Conservation (phyloP, 2,888 invertebrate genomes). For the Rhagium mordax region DNA sequence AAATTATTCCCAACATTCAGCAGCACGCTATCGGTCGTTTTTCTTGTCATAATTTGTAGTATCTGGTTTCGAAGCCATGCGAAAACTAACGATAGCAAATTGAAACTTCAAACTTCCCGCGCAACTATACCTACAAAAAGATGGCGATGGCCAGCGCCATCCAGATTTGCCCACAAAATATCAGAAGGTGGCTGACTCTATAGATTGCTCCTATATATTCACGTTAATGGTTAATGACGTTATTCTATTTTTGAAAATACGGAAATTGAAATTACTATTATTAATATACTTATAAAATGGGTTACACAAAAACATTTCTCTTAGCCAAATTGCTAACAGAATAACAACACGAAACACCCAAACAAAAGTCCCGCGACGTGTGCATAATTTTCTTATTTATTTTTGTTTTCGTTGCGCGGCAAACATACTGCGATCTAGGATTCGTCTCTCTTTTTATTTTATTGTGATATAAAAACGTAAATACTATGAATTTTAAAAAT, state of each 20-base stretch:
- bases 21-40: too few species aligned
- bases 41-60: too few species aligned
- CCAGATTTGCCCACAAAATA: too few species aligned
- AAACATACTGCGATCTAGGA: constrained; percentile 1
- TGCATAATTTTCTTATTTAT: neutral
- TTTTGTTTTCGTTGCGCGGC: neutral
- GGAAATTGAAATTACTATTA: neutral
- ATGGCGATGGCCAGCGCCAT: too few species aligned
- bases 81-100: too few species aligned
- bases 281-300: neutral
- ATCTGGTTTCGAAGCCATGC: too few species aligned
- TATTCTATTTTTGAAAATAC: neutral
- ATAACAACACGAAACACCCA: neutral
- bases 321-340: neutral
- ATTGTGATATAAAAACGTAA: constrained; percentile 24
- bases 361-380: neutral
- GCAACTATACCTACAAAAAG: too few species aligned
- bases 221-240: too few species aligned
- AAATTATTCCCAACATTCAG: too few species aligned
- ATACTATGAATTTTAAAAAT: constrained; percentile 30
- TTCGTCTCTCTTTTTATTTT: constrained; percentile 14
- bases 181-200: too few species aligned
- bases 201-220: too few species aligned
- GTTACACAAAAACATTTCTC: neutral
- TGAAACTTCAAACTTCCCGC: too few species aligned